These are phyloP conservation scores for Azemiops feae DNA, from an alignment of 2,113 vertebrate genomes.

Conservation along the genomic window DNA sequence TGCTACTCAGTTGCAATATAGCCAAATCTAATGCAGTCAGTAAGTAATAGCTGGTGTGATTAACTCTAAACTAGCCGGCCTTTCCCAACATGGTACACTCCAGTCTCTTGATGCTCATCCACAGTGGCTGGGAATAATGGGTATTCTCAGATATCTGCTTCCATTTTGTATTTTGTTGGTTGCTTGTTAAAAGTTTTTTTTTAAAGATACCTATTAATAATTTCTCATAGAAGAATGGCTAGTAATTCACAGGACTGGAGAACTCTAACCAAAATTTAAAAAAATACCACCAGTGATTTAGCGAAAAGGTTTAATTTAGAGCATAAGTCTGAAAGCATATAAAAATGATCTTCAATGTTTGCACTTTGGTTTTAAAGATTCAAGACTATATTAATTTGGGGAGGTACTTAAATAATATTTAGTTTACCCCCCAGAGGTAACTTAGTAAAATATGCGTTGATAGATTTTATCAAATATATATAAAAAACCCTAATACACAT, in stretches of 20 bases:
- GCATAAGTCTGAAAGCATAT: neutral
- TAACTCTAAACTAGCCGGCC: neutral
- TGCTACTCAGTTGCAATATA: neutral
- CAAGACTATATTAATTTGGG: neutral
- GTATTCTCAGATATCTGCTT: too few relatives aligned
- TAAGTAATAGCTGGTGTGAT: neutral
- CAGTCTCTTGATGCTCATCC: neutral
- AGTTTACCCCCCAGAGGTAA: neutral
- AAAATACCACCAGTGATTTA: neutral
- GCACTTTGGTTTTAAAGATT: neutral
- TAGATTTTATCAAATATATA: neutral
- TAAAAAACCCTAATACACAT: slow-evolving; percentile 1
- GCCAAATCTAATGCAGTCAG: neutral
- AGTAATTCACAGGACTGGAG: neutral
- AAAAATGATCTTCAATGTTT: neutral
- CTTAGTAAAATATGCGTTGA: neutral
- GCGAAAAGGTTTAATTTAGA: neutral
- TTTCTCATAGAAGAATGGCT: neutral
- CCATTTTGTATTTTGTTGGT: neutral
- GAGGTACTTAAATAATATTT: neutral
- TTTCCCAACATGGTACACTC: neutral
- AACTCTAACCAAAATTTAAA: neutral
- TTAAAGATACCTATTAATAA: neutral
- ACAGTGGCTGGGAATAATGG: neutral
- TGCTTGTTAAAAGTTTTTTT: neutral